A percentile compares a stretch with the other conserved stretches of the same genome.
phyloP scores from a whole-genome alignment of 2,113 vertebrate species.

The Bettongia penicillata region DNA sequence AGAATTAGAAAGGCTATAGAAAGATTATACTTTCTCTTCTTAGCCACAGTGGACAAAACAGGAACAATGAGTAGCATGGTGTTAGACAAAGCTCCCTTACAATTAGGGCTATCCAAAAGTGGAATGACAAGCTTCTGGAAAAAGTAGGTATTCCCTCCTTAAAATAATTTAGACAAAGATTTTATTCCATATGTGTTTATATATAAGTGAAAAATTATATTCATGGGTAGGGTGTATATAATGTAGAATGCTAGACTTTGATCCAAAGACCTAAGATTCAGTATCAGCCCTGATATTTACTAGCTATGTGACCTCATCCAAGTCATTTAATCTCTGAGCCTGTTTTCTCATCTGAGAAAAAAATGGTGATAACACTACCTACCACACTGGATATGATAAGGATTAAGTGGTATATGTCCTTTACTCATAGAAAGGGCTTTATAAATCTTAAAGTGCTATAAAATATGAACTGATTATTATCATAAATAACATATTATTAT shows the following conservation, averaged over 20 bases:
- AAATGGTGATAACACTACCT: too few species aligned
- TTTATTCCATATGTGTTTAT: background rate
- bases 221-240: background rate
- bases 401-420: too few species aligned
- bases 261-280: too few species aligned
- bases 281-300: too few species aligned
- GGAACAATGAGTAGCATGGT: background rate
- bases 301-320: too few species aligned
- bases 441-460: background rate
- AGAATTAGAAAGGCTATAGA: background rate
- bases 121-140: background rate
- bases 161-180: background rate
- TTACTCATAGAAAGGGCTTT: background rate
- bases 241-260: too few species aligned
- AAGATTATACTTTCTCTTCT: background rate
- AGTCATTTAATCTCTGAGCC: too few species aligned
- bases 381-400: too few species aligned
- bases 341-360: too few species aligned
- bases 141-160: background rate
- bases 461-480: background rate
- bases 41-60: background rate
- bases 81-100: background rate
- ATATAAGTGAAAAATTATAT: background rate
- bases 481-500: too few species aligned
- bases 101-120: background rate